Evolutionary conservation across 2,888 invertebrate genomes (phyloP).

Genomic region (Holacanthella duospinosa): DNA sequence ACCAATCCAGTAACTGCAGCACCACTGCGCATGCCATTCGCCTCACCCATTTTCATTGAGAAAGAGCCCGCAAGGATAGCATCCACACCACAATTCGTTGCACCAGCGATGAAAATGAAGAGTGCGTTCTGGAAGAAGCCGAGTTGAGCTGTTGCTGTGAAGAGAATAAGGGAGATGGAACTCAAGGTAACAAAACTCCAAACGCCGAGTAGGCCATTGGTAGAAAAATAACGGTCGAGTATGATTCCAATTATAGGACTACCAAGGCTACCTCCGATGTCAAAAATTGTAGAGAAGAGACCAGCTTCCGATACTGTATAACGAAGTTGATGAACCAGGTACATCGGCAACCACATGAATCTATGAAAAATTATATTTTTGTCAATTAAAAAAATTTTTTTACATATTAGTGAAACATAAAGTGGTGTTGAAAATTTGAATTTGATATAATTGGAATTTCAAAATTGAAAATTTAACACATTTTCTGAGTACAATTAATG

Average conservation of each 20-base stretch:
- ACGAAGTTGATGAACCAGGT: constrained; percentile 41
- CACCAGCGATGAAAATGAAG: constrained; percentile 43
- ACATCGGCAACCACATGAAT: constrained; percentile 47
- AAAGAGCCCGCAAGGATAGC: constrained; percentile 44
- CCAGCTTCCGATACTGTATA: constrained; percentile 43
- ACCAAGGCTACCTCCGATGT: constrained; percentile 45
- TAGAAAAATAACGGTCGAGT: constrained; percentile 42
- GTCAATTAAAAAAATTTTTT: too few relatives aligned
- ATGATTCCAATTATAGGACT: constrained; percentile 43
- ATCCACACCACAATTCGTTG: constrained; percentile 45
- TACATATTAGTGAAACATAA: too few relatives aligned
- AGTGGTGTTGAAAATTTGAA: too few relatives aligned
- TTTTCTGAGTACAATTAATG: too few relatives aligned
- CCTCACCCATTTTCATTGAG: constrained; percentile 44
- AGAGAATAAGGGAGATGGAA: constrained; percentile 40
- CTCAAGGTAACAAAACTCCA: constrained; percentile 40
- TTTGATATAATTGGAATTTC: too few relatives aligned
- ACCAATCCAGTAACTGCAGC: constrained; percentile 44
- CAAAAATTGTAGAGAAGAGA: constrained; percentile 44
- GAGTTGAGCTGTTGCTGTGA: constrained; percentile 42
- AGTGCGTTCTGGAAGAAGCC: constrained; percentile 41
- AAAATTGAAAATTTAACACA: too few relatives aligned
- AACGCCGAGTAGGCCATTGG: constrained; percentile 41
- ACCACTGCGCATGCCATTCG: constrained; percentile 41
- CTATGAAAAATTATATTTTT: too few relatives aligned